Evolutionary conservation across 2,888 invertebrate genomes (phyloP), one percentile per base, ranked within the genome.

Genomic region (Rosalia funebris): DNA sequence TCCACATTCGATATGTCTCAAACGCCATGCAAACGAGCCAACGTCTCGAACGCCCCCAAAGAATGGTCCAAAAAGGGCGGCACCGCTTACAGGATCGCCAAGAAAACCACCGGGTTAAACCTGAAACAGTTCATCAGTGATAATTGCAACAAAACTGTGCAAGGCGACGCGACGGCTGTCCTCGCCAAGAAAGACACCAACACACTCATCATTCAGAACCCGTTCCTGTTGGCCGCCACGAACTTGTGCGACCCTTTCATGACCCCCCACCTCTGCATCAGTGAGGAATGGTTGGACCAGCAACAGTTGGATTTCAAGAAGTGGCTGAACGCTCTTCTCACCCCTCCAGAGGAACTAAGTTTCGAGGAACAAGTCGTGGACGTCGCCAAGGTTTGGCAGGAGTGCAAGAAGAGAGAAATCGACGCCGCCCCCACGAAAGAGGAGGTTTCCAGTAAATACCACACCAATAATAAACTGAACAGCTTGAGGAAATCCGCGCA

Each of bases 271-370:
- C 85, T 90, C 74, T 89, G 88, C 73, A 86, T 88, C 68, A 89
- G 91, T 71, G 87, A 88, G 63, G 83, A 84, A 68, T 89, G 90
- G 73, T 84, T 93, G 0, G 84, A 87, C 42, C 85, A 87, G 58
- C 89, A 92, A 77, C 90, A 91, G 79, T 81, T 76, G 0, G 87
- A 90, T 72, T 90, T 92, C 60, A 90, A 88, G 74, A 89, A 90
- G 69, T 93, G 92, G 92, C 80, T 93, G 0, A 93, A 93, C 78
- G 88, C 88, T 5, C 82, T 93, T 48, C 82, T 93, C 4, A 89
- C 91, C 1, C 90, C 92, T 0, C 92, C 92, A 0, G 84, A 87
- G 0, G 91, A 91, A 66, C 83, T 91, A 0, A 88, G 89, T 65
- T 85, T 87, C 36, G 86, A 86, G 68, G 80, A 81, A 57, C 83